Evolutionary conservation across 2,113 vertebrate genomes (phyloP).

Genomic region (Collichthys lucidus): DNA sequence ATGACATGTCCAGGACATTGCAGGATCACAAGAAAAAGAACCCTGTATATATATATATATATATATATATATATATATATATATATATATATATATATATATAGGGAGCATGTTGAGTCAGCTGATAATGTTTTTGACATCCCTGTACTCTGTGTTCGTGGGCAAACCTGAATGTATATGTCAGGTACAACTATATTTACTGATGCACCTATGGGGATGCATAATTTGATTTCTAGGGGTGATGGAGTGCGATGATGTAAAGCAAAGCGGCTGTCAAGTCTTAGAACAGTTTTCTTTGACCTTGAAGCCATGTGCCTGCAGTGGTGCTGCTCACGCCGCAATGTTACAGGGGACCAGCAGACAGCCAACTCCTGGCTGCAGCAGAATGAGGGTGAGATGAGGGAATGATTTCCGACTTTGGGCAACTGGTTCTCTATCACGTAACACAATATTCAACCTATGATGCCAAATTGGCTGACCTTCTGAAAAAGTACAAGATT

Average conservation of each 20-base stretch:
- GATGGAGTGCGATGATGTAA: conserved; percentile 36
- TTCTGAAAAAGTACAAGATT: conserved; percentile 52
- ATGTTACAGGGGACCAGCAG: conserved; percentile 58
- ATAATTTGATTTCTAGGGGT: conserved; percentile 22
- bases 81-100: too few species aligned
- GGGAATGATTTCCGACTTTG: conserved; percentile 45
- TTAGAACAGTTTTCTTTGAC: conserved; percentile 61
- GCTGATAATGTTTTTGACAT: conserved; percentile 14
- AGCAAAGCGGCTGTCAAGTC: conserved; percentile 47
- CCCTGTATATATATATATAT: neutral
- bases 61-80: too few species aligned
- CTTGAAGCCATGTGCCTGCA: conserved; percentile 72
- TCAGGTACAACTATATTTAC: conserved; percentile 18
- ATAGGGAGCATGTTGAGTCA: conserved; percentile 28
- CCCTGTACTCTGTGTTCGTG: neutral
- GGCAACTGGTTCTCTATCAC: conserved; percentile 49
- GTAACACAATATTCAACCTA: conserved; percentile 70
- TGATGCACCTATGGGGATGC: conserved; percentile 13
- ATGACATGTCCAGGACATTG: conserved; percentile 48
- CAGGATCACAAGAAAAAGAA: conserved; percentile 38
- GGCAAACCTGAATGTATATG: conserved; percentile 23
- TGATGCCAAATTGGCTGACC: conserved; percentile 69
- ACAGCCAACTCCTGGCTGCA: conserved; percentile 52
- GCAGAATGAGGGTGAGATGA: conserved; percentile 44
- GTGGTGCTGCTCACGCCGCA: conserved; percentile 68